Evolutionary conservation across 1,140 invertebrate species (phyloP), one percentile per base, ranked within the genome.

Genomic region (Ceratina australensis): DNA sequence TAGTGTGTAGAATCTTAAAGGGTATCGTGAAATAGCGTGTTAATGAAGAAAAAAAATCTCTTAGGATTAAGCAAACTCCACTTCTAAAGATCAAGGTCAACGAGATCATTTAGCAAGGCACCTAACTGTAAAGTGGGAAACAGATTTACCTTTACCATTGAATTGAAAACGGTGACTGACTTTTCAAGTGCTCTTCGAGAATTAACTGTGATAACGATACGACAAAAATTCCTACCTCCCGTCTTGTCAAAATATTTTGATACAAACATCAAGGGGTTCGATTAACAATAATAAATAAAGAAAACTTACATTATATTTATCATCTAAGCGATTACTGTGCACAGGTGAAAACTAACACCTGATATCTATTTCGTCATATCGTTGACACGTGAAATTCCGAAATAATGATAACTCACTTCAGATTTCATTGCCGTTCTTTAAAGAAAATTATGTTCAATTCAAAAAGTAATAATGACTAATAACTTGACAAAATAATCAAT

Each of bases 21-120:
- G 24, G 5, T 28, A 60, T 28, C 24, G 15, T 8, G 3, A 7
- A 28, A 28, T 28, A 28, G 7, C 16, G 16, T 60, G 15, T 24
- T 60, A 60, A 60, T 18, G 24, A 28, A 60, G 16, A 60, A 28
- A 28, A n/a, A 15, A 60, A 60, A 28, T 16, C 26, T 28, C 15
- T 60, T 3, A 12, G 26, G 24, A 26, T 60, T 16, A 28, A 60
- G 59, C 24, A 60, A 28, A 28, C 12, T 10, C 24, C 4, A 26
- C n/a, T 28, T 60, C 33, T 28, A 60, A 60, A 60, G 24, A 60
- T 24, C 59, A 60, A 60, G 59, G 59, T 60, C 59, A 28, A 28
- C 24, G 26, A 60, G 24, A 28, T 8, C 24, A 28, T 60, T 13
- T 24, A 59, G 56, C 59, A 26, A 28, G 12, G n/a, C 59, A 52